Base-by-base conservation (phyloP, 2,888 invertebrate species). In the Harpalus rubripes region DNA sequence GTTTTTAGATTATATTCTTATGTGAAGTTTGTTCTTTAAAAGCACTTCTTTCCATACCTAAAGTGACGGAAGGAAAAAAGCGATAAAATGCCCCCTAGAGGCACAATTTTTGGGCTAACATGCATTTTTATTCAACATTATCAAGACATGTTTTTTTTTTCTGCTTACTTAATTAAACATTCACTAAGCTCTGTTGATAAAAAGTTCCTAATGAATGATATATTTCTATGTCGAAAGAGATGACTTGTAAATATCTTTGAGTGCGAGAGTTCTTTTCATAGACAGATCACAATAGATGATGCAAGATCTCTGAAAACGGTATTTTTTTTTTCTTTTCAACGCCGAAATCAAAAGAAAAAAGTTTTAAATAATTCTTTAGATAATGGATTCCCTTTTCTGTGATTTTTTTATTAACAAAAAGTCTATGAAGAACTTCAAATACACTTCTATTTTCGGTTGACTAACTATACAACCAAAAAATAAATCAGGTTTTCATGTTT, bases 201-300 rank as follows among this genome's bases (percentile, higher is more conserved):
- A 44, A 44, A n/a, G n/a, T n/a, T n/a, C n/a, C n/a, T n/a, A n/a
- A 22, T 22, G 12, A 52, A 52, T 52, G 44, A 52, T 52, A 52
- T 52, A 52, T 52, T 52, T 52, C 4, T 3, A 12, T 52, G 44
- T 52, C 44, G 44, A 52, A 52, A 52, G 44, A 52, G 10, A 8
- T 52, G 44, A 52, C 44, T 52, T 52, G 44, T 52, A 52, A 52
- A 52, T 52, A 52, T 52, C 44, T 52, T 52, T 52, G 44, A 52
- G 44, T 12, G 6, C 44, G 44, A 52, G 5, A 52, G 44, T 12
- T 10, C 12, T 0, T 12, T 10, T 8, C 44, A 5, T 12, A 5
- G 44, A 10, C 12, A 52, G 12, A 52, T 8, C 44, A 52, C 12
- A 52, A 52, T 52, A 12, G 44, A 52, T 52, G 44, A 10, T 52